Conservation (phyloP, 2,888 invertebrate species). For the Odontomyia ornata region DNA sequence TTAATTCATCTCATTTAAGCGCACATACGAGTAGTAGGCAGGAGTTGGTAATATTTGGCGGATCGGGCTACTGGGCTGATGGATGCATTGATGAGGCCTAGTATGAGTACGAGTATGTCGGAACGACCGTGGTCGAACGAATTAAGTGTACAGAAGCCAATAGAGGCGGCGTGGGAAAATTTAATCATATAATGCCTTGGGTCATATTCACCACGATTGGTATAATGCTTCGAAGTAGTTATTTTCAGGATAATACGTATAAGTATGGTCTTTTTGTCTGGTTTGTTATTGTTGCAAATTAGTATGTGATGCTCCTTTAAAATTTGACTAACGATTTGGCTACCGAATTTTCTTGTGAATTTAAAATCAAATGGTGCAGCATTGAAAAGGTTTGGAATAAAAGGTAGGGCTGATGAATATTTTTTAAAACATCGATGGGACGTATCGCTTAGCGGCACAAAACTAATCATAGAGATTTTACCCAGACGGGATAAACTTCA, state of each 20-base stretch:
- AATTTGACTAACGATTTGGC: constrained; percentile 29
- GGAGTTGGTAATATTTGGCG: not conserved
- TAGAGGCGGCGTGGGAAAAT: constrained; percentile 44
- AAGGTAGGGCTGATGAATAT: not conserved
- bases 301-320: constrained; percentile 22
- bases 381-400: not conserved
- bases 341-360: not conserved
- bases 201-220: constrained; percentile 9
- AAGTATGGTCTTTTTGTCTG: constrained; percentile 26
- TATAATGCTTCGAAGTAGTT: constrained; percentile 20
- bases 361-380: constrained; percentile 5
- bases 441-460: no score
- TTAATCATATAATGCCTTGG: constrained; percentile 34
- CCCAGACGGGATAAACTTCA: no score
- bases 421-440: no score
- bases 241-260: constrained; percentile 14
- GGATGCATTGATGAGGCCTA: not conserved
- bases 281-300: constrained; percentile 34
- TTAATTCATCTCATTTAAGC: constrained; percentile 27
- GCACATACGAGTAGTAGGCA: not conserved
- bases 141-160: constrained; percentile 33
- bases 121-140: constrained; percentile 19
- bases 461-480: no score
- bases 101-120: no score
- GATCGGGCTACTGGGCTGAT: not conserved